Evolutionary conservation across 2,797 vertebrate species (phyloP), one percentile per base, ranked within the genome.

Genomic region (Hephaestus fuliginosus): DNA sequence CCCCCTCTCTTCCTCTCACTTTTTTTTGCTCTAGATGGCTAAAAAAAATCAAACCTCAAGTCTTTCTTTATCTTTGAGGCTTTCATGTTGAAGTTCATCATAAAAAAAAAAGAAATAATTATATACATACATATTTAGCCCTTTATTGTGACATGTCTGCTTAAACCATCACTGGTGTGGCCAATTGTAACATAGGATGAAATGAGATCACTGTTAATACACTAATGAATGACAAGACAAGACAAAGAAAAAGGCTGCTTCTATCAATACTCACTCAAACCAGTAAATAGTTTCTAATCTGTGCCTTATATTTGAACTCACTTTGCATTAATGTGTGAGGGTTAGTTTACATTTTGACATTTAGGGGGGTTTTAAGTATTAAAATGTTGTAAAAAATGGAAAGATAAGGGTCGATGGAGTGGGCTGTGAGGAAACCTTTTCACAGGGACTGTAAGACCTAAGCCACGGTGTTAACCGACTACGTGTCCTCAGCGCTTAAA

Each of bases 381-480:
- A 44, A 25, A 39, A 36, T 20, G 12, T 14, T 22, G 18, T 33
- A 12, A 15, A n/a, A 51, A 0, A 20, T 1, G 30, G 5, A 55
- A 60, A 15, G 13, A 22, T 4, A 15, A 18, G 7, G 25, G 43
- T 7, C 14, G 52, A 22, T 1, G 8, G 22, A 2, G 1, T 66
- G 30, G 1, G 1, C 30, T 5, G 30, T 33, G 20, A 44, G 25
- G 12, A 25, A 33, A 44, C 20, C 4, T 39, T 55, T 36, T 70
- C 48, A 39, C 15, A 28, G 17, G 41, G 7, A 8, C 15, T 43
- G 11, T 61, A 18, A 48, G 30, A 68, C 14, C 15, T 75, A 14
- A 13, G 36, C 70, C 57, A 18, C 2, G 1, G 51, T 68, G 79
- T 81, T 58, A 88, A 86, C 68, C 81, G 14, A 5, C 53, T 15